These are phyloP conservation scores for Torymus aiolomorphi DNA, from an alignment of 2,888 invertebrate species.

Conservation along the genomic window DNA sequence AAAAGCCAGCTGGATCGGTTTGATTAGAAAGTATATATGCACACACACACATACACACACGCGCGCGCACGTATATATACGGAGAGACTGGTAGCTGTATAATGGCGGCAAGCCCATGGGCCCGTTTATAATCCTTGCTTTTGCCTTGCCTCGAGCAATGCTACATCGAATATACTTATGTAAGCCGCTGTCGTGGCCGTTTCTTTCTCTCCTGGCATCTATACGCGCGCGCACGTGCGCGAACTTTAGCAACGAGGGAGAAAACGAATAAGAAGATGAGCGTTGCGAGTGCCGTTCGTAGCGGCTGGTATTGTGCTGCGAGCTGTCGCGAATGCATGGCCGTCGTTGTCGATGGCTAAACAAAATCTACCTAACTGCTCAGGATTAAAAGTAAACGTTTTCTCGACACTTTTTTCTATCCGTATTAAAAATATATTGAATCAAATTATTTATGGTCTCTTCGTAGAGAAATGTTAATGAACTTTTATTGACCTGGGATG, in stretches of 20 bases:
- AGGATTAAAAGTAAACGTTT: too few species aligned
- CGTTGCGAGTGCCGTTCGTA: not conserved
- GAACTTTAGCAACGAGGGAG: not conserved
- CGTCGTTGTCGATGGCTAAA: too few species aligned
- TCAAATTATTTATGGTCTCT: too few species aligned
- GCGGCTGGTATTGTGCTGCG: too few species aligned
- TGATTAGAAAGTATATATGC: conserved; percentile 40
- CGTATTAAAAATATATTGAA: too few species aligned
- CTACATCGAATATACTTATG: conserved; percentile 31
- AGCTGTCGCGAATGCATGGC: too few species aligned
- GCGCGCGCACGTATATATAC: too few species aligned
- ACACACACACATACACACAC: not conserved
- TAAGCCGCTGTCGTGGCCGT: conserved; percentile 8
- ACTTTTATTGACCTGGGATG: too few species aligned
- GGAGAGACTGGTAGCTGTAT: too few species aligned
- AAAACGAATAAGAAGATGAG: conserved; percentile 4
- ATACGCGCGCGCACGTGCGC: conserved; percentile 1
- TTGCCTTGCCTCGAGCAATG: conserved; percentile 29
- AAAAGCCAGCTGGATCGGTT: conserved; percentile 34
- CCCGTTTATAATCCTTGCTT: conserved; percentile 1
- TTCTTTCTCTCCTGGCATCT: conserved; percentile 7
- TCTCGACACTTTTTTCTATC: too few species aligned
- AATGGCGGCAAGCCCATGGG: not conserved
- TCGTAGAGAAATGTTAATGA: too few species aligned
- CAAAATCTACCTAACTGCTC: too few species aligned